A percentile compares a stretch with the other conserved stretches of the same genome.
These are phyloP conservation scores for Hestina assimilis DNA, from an alignment of 1,140 invertebrate species.

Conservation along the genomic window DNA sequence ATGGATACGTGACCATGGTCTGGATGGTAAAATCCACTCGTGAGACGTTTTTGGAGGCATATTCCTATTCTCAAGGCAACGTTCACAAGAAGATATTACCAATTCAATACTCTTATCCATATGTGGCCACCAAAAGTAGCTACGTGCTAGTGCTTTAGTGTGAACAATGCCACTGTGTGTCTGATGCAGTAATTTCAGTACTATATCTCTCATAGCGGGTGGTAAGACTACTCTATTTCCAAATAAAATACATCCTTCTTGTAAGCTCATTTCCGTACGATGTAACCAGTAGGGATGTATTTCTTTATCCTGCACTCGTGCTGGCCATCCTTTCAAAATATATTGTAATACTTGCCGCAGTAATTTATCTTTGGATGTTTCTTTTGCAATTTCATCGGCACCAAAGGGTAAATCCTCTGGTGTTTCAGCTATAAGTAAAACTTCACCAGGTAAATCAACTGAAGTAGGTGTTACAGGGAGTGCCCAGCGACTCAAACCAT, in stretches of 20 bases:
- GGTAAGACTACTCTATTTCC: not conserved
- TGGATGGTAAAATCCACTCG: conserved; percentile 12
- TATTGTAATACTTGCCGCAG: not conserved
- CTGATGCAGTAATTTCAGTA: not conserved
- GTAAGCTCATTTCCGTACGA: not conserved
- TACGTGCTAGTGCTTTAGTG: not conserved
- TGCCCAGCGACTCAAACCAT: not conserved
- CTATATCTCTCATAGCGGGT: not conserved
- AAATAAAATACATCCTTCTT: not conserved
- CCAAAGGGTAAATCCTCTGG: too few species aligned
- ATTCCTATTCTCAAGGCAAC: conserved; percentile 12
- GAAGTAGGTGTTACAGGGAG: not conserved
- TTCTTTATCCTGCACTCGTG: not conserved
- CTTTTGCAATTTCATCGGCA: not conserved
- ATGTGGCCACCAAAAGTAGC: not conserved
- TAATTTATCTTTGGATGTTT: not conserved
- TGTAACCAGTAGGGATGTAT: not conserved
- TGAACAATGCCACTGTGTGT: not conserved
- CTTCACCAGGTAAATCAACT: not conserved
- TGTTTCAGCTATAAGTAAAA: not conserved
- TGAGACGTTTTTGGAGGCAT: conserved; percentile 10
- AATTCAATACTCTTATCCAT: not conserved
- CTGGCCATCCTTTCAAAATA: not conserved
- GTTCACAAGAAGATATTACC: not conserved
- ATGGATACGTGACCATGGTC: conserved; percentile 19